Evolutionary conservation across 2,797 vertebrate species (phyloP).

Genomic region (Prunella strophiata): DNA sequence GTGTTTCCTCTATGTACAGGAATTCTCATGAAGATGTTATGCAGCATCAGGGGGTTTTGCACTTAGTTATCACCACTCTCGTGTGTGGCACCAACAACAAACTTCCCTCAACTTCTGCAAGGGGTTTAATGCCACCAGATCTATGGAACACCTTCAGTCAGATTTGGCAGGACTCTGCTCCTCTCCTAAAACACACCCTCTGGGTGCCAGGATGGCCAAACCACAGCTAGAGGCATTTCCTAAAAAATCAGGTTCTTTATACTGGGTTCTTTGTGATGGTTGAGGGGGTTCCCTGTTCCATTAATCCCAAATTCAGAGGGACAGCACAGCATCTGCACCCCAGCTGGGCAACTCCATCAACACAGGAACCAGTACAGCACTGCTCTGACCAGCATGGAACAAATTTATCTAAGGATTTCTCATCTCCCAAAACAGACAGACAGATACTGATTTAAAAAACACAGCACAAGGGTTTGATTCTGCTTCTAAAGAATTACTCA

Average conservation of each 20-base stretch:
- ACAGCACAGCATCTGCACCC: not conserved
- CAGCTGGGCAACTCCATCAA: not conserved
- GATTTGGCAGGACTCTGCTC: not conserved
- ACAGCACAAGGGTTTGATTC: not conserved
- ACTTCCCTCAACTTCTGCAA: not conserved
- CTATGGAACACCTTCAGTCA: not conserved
- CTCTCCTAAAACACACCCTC: not conserved
- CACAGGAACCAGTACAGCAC: not conserved
- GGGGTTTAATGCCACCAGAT: not conserved
- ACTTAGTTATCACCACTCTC: not conserved
- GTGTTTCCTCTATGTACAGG: not conserved
- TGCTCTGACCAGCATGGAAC: not conserved
- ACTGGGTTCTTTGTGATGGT: not conserved
- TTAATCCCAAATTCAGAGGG: not conserved
- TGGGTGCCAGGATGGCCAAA: not conserved
- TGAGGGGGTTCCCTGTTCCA: not conserved
- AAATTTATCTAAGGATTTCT: not conserved
- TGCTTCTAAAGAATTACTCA: not conserved
- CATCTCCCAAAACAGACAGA: not conserved
- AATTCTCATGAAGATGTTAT: not conserved
- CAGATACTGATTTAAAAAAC: not conserved
- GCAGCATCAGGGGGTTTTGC: not conserved
- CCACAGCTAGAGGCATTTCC: not conserved
- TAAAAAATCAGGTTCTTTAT: not conserved
- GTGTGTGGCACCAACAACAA: not conserved